Percentiles rank a stretch among this genome's conserved stretches.
Evolutionary conservation across 2,888 invertebrate genomes (phyloP).

Genomic region (Drosophila birchii): DNA sequence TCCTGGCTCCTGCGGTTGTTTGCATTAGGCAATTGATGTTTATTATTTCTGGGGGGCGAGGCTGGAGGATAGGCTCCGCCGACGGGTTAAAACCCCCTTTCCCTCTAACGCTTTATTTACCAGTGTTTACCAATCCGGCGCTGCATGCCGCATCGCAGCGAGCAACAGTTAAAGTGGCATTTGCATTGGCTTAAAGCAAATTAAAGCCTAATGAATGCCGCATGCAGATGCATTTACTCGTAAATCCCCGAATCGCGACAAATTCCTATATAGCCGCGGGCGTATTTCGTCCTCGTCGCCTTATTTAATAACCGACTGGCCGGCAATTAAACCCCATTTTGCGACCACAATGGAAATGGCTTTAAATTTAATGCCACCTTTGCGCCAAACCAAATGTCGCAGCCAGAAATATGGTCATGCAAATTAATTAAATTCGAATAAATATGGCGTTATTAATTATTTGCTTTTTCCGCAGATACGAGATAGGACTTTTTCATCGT

Average conservation of each 20-base stretch:
- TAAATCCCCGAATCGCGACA: constrained; percentile 56
- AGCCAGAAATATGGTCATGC: constrained; percentile 47
- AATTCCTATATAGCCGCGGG: constrained; percentile 28
- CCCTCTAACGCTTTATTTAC: constrained; percentile 13
- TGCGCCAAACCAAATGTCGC: neutral
- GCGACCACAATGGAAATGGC: constrained; percentile 58
- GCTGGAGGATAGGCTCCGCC: constrained; percentile 14
- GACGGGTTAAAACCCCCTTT: constrained; percentile 14
- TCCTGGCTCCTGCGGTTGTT: constrained; percentile 45
- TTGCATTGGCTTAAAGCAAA: constrained; percentile 23
- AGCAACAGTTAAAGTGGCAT: constrained; percentile 39
- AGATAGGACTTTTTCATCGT: constrained; percentile 8
- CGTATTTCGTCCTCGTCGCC: constrained; percentile 26
- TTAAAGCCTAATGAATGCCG: constrained; percentile 37
- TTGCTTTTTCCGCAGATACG: constrained; percentile 13
- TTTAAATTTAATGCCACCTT: constrained; percentile 56
- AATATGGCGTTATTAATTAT: constrained; percentile 60
- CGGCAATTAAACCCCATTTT: constrained; percentile 66
- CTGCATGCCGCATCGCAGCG: constrained; percentile 2
- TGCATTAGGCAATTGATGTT: constrained; percentile 68
- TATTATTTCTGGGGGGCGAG: constrained; percentile 45
- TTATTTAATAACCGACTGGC: constrained; percentile 55
- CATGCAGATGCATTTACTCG: constrained; percentile 10
- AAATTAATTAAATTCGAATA: constrained; percentile 69
- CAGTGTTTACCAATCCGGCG: constrained; percentile 12